Conservation (phyloP, 2,888 invertebrate species). For the Acutogordius australiensis region DNA sequence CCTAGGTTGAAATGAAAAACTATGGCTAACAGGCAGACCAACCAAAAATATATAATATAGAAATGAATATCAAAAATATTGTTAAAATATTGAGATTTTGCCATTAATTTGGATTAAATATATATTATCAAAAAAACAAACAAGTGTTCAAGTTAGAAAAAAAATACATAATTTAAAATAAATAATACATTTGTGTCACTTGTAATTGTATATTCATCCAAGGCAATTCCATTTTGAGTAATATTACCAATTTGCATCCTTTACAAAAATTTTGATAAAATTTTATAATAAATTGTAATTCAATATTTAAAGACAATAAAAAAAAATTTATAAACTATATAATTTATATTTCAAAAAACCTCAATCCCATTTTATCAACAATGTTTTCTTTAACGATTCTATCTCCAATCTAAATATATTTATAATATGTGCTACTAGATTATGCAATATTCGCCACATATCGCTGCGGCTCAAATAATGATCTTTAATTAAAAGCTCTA, state of each 20-base stretch:
- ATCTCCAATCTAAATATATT: neutral
- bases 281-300: neutral
- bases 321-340: neutral
- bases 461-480: slow-evolving; percentile 89
- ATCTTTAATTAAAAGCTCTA: slow-evolving; percentile 84
- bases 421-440: neutral
- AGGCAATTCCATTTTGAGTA: neutral
- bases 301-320: neutral
- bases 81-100: neutral
- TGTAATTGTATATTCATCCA: neutral
- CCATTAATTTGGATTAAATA: no score
- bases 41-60: no score
- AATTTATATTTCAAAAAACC: neutral
- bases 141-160: neutral
- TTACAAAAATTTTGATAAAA: no score
- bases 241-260: neutral
- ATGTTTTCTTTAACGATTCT: neutral
- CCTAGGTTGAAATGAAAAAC: no score
- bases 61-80: neutral
- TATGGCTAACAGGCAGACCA: no score
- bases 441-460: slow-evolving; percentile 59
- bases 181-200: neutral
- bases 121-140: no score
- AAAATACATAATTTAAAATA: neutral
- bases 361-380: neutral